Evolutionary conservation across 2,888 invertebrate species (phyloP), one percentile per base, ranked within the genome.

Genomic region (Metacarcinus magister): DNA sequence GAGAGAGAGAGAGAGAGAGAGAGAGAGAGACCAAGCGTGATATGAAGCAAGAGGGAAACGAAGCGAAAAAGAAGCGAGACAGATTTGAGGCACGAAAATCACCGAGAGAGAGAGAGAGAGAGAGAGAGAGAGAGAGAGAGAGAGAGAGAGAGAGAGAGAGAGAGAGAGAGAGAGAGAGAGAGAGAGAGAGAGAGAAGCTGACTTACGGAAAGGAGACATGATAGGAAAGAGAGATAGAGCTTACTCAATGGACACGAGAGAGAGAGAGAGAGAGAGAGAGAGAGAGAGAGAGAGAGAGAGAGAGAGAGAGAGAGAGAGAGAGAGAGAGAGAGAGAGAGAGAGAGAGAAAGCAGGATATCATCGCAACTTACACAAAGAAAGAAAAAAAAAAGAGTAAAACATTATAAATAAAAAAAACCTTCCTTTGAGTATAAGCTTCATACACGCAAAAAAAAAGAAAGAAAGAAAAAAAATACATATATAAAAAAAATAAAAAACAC

Each of bases 1-100:
- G 89, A 89, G 89, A 89, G 89, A 89, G 89, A 89, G 89, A 89
- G 89, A 89, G 89, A 89, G 89, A 89, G 89, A 89, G 89, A 89
- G 89, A 89, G 89, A 89, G 89, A 67, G 67, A 67, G 67, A 67
- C 2, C 0, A 7, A 67, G 67, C 0, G 67, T 3, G 67, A 67
- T 5, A 67, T 2, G 7, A 7, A 67, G 67, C 0, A 13, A 54
- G 54, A 54, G 54, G 13, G 54, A 54, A 13, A 54, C 7, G 13
- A 13, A 54, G 54, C 5, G 54, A 54, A 13, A 54, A 13, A 54
- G 54, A 54, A n/a, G n/a, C n/a, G n/a, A n/a, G n/a, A n/a, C n/a
- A n/a, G n/a, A n/a, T n/a, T n/a, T n/a, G n/a, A n/a, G n/a, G n/a
- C n/a, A n/a, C n/a, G n/a, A n/a, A n/a, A n/a, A n/a, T n/a, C n/a